Evolutionary conservation across 2,797 vertebrate species (phyloP).

Genomic region (Balearica regulorum): DNA sequence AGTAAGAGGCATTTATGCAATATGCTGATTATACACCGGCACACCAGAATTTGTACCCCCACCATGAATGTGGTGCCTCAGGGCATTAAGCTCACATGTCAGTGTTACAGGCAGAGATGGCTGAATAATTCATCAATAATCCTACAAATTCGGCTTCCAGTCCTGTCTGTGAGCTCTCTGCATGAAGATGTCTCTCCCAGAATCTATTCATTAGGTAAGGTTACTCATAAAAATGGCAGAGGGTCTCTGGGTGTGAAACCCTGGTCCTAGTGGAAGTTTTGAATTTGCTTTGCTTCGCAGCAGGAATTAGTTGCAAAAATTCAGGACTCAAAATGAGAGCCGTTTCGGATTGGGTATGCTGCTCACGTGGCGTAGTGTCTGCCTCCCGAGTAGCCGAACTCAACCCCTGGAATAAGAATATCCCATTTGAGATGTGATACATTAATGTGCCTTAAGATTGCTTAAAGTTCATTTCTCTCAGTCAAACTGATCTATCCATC

Average conservation of each 20-base stretch:
- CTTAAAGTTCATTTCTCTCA: slow-evolving; percentile 7
- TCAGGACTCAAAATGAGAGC: neutral
- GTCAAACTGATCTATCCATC: neutral
- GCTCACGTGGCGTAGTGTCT: neutral
- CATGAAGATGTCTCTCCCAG: neutral
- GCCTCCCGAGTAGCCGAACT: slow-evolving; percentile 10
- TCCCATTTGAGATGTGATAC: slow-evolving; percentile 19
- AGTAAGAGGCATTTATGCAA: neutral
- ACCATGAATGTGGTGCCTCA: neutral
- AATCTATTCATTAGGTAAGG: neutral
- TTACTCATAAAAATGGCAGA: neutral
- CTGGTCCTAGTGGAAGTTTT: neutral
- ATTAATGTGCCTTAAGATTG: neutral
- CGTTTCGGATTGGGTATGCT: neutral
- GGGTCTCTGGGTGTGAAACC: neutral
- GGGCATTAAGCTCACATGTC: slow-evolving; percentile 39
- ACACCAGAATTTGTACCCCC: neutral
- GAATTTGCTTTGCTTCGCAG: neutral
- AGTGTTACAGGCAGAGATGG: neutral
- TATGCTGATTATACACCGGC: neutral
- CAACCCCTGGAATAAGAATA: neutral
- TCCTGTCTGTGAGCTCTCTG: neutral
- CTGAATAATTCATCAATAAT: slow-evolving; percentile 59
- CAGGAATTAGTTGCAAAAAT: neutral
- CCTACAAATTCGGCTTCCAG: neutral